A percentile compares a stretch with the other conserved stretches of the same genome.
These are phyloP conservation scores for Andrena bucephala DNA, from an alignment of 2,888 invertebrate genomes.

Conservation along the genomic window DNA sequence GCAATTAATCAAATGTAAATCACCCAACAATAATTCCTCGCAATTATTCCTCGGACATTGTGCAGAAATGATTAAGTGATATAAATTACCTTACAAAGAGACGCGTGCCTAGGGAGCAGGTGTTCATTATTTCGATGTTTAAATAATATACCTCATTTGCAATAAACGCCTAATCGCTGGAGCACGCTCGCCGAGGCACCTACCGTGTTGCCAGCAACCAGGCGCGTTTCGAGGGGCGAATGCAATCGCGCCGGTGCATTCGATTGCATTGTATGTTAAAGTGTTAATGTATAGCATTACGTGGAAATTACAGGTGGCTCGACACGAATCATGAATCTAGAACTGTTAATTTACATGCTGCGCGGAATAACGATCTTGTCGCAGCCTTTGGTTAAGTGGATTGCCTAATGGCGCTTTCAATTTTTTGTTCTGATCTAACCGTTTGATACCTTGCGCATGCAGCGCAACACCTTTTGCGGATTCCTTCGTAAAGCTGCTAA, in stretches of 20 bases:
- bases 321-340: slow-evolving; percentile 46
- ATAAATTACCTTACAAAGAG: neutral
- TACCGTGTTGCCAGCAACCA: slow-evolving; percentile 28
- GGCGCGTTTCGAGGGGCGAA: slow-evolving; percentile 14
- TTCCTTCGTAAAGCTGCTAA: neutral
- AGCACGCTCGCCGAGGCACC: slow-evolving; percentile 10
- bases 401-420: slow-evolving; percentile 27
- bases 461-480: neutral
- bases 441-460: neutral
- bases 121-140: neutral
- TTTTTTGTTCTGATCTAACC: slow-evolving; percentile 20
- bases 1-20: no score
- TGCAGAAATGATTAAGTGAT: neutral
- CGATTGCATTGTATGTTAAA: slow-evolving; percentile 49
- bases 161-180: slow-evolving; percentile 5
- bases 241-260: slow-evolving; percentile 7
- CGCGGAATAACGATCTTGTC: slow-evolving; percentile 37
- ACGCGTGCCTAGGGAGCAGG: neutral
- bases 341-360: slow-evolving; percentile 43
- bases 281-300: slow-evolving; percentile 48
- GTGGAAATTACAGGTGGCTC: slow-evolving; percentile 38
- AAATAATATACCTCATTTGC: neutral
- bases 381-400: slow-evolving; percentile 31
- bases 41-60: neutral
- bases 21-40: no score